phyloP scores from a whole-genome alignment of 2,113 vertebrate species.

The Chascanopsetta lugubris region DNA sequence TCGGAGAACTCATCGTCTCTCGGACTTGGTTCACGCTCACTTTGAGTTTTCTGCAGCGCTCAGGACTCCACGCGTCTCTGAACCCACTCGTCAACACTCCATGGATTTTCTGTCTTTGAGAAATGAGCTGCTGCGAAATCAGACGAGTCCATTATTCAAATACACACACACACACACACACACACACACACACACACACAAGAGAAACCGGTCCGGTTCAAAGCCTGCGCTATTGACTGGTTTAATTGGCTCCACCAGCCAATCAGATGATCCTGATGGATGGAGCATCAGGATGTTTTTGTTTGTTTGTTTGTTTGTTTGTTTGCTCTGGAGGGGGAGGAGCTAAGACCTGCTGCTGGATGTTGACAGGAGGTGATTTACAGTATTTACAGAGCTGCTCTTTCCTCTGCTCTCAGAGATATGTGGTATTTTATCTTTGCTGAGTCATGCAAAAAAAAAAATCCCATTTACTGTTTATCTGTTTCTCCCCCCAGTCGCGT shows the following conservation, averaged over 20 bases:
- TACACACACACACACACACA: slow-evolving; percentile 9
- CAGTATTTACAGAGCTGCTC: background rate
- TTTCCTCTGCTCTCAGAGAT: background rate
- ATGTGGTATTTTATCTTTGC: background rate
- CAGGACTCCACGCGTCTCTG: background rate
- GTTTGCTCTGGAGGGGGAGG: background rate
- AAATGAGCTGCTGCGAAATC: slow-evolving; percentile 10
- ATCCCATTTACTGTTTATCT: slow-evolving; percentile 13
- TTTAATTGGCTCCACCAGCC: slow-evolving; percentile 33
- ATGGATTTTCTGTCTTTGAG: slow-evolving; percentile 31
- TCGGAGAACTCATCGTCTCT: too few relatives aligned
- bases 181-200: too few relatives aligned
- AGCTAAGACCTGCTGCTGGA: too few relatives aligned
- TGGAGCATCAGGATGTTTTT: background rate
- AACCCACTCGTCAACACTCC: background rate
- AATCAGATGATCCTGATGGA: slow-evolving; percentile 30
- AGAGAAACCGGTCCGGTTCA: too few relatives aligned
- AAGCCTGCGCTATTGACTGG: background rate
- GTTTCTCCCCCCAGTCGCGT: background rate
- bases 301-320: too few relatives aligned
- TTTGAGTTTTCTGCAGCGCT: too few relatives aligned
- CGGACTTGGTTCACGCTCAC: too few relatives aligned
- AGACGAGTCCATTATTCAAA: slow-evolving; percentile 34
- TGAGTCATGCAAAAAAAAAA: background rate
- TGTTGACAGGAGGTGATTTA: background rate